Percentiles rank a stretch among this genome's conserved stretches.
phyloP scores from a whole-genome alignment of 2,113 vertebrate species.

The Terrapene triunguis region DNA sequence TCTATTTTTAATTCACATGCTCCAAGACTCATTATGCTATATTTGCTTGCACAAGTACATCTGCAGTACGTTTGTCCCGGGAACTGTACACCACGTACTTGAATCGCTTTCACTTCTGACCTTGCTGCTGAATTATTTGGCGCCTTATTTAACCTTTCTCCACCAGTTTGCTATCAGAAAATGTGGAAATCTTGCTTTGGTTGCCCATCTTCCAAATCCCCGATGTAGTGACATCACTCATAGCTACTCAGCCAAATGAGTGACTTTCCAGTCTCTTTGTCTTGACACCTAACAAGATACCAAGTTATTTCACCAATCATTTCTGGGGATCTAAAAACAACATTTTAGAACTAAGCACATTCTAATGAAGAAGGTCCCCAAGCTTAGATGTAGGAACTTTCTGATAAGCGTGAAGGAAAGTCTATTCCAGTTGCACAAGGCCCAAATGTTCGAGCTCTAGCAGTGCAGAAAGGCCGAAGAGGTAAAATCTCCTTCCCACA shows the following conservation, averaged over 20 bases:
- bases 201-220: background rate
- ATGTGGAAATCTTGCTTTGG: background rate
- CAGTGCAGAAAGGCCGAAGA: background rate
- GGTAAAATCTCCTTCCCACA: background rate
- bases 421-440: background rate
- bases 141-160: background rate
- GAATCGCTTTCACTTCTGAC: background rate
- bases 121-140: background rate
- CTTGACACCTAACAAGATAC: background rate
- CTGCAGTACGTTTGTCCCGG: background rate
- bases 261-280: fast-evolving
- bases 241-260: background rate
- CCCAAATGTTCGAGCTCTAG: background rate
- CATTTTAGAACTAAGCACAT: background rate
- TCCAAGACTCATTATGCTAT: background rate
- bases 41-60: background rate
- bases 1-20: background rate
- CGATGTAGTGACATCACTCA: background rate
- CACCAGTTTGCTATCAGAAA: background rate
- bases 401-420: background rate
- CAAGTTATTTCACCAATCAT: background rate
- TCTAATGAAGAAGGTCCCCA: background rate
- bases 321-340: background rate
- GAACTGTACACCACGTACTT: background rate
- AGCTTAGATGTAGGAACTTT: background rate